Conservation (phyloP, 2,113 vertebrate genomes). For the Caranx melampygus region DNA sequence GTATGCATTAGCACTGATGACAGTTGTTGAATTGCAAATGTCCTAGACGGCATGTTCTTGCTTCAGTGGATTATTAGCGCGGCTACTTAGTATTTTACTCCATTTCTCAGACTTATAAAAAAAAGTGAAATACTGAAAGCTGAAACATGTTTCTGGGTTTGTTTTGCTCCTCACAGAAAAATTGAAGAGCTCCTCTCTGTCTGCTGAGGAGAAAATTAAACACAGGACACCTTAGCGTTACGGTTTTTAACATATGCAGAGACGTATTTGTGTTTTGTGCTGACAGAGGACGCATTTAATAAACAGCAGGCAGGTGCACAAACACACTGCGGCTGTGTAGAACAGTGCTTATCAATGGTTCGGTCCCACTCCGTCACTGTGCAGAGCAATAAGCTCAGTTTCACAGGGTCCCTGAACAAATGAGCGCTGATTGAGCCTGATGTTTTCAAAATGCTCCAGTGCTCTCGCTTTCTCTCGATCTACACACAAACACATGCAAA, state of each 20-base stretch:
- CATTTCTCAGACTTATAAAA: constrained; percentile 22
- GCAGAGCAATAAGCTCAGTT: constrained; percentile 61
- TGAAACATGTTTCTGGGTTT: not conserved
- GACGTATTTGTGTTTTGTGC: constrained; percentile 13
- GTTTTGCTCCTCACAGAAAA: not conserved
- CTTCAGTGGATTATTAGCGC: constrained; percentile 63
- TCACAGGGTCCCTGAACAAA: constrained; percentile 69
- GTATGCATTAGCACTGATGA: constrained; percentile 60
- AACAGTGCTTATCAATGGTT: constrained; percentile 39
- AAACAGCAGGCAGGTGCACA: constrained; percentile 60
- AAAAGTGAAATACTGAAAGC: constrained; percentile 16
- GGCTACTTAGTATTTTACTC: constrained; percentile 62
- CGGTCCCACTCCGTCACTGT: constrained; percentile 48
- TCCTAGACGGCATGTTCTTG: constrained; percentile 37
- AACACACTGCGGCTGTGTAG: constrained; percentile 48
- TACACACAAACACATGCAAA: not conserved
- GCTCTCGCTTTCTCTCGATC: constrained; percentile 31
- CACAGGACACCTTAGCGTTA: not conserved
- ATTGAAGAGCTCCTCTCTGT: not conserved
- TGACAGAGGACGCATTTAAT: constrained; percentile 32
- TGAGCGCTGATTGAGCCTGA: constrained; percentile 70
- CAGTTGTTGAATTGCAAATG: constrained; percentile 74
- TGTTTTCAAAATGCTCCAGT: constrained; percentile 69
- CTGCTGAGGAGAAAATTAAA: constrained; percentile 9
- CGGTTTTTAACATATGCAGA: constrained; percentile 22